Evolutionary conservation across 1,140 invertebrate species (phyloP).

Genomic region (Sitobion miscanthi): DNA sequence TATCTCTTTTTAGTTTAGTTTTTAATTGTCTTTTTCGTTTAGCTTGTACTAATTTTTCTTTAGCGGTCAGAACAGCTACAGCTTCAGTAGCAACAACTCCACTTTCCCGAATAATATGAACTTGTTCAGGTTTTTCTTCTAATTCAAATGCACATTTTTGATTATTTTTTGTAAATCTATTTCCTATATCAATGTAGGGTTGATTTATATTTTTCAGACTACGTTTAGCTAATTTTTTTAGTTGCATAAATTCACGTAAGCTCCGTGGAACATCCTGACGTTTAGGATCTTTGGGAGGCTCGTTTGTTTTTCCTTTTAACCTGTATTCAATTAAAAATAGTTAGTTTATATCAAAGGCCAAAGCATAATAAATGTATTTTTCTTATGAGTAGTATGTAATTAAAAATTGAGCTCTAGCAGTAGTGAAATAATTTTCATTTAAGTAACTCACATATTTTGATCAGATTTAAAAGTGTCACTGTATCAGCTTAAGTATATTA

Average conservation of each 20-base stretch:
- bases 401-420: not conserved
- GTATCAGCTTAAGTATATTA: not conserved
- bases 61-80: slow-evolving; percentile 57
- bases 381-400: not conserved
- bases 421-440: not conserved
- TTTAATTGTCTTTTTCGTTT: slow-evolving; percentile 63
- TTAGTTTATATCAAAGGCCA: not conserved
- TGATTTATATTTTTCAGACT: slow-evolving; percentile 10
- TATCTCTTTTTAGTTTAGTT: slow-evolving; percentile 63
- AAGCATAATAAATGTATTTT: not conserved
- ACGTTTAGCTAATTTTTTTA: slow-evolving; percentile 65
- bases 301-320: slow-evolving; percentile 72
- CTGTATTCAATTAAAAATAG: slow-evolving; percentile 63
- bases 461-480: not conserved
- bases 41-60: slow-evolving; percentile 65
- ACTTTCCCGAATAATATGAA: not conserved
- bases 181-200: slow-evolving; percentile 42
- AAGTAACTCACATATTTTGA: not conserved
- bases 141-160: slow-evolving; percentile 57
- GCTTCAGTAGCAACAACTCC: slow-evolving; percentile 27
- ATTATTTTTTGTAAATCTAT: slow-evolving; percentile 62
- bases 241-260: slow-evolving; percentile 67
- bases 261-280: slow-evolving; percentile 73
- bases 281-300: slow-evolving; percentile 69
- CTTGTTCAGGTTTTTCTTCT: slow-evolving; percentile 22